phyloP scores from a whole-genome alignment of 2,797 vertebrate genomes.

The Pygocentrus nattereri region DNA sequence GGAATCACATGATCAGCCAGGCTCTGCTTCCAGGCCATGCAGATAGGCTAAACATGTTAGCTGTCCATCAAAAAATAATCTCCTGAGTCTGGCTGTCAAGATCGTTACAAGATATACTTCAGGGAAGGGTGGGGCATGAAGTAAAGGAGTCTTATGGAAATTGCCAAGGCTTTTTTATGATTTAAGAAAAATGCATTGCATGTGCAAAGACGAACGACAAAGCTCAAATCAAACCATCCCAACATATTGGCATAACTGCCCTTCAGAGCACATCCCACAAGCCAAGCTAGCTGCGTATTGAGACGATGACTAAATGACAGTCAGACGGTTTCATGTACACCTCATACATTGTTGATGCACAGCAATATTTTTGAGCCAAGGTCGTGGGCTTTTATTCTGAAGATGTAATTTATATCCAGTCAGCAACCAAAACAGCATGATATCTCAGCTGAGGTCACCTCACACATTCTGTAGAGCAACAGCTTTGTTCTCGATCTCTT shows the following conservation, averaged over 20 bases:
- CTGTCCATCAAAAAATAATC: constrained; percentile 4
- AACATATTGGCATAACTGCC: neutral
- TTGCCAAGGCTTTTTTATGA: neutral
- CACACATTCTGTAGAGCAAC: constrained; percentile 3
- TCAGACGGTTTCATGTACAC: neutral
- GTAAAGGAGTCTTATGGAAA: neutral
- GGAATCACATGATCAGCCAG: constrained; percentile 72
- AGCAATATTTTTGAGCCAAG: neutral
- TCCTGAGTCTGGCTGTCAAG: neutral
- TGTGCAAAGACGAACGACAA: neutral
- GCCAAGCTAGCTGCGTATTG: neutral
- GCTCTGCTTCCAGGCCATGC: constrained; percentile 62
- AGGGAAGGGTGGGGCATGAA: neutral
- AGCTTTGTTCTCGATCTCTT: neutral
- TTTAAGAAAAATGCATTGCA: neutral
- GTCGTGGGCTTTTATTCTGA: neutral
- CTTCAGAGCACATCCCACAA: neutral
- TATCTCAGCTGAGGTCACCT: constrained; percentile 10
- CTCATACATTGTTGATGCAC: neutral
- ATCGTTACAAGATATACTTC: neutral
- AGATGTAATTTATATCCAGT: neutral
- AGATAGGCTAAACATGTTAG: constrained; percentile 3
- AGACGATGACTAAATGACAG: too few species aligned
- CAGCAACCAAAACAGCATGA: neutral
- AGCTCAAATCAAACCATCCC: neutral